A percentile compares a stretch with the other conserved stretches of the same genome.
Conservation (phyloP, 1,140 invertebrate genomes). For the Diuraphis noxia region DNA sequence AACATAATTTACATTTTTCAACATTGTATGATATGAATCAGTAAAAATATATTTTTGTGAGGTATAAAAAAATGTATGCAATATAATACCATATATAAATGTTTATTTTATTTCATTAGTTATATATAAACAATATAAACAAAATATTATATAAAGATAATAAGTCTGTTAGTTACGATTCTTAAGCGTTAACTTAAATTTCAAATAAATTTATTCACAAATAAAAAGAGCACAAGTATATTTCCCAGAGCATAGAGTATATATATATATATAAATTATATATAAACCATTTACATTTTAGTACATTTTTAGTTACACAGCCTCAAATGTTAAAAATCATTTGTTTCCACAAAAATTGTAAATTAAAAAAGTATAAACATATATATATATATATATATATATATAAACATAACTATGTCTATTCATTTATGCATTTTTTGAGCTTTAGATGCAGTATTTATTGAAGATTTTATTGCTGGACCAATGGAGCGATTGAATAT, state of each 20-base stretch:
- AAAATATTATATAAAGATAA: conserved; percentile 2
- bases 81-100: not conserved
- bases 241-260: not conserved
- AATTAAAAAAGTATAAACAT: not conserved
- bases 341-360: conserved; percentile 1
- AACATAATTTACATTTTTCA: not conserved
- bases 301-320: conserved; percentile 36
- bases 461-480: conserved; percentile 29
- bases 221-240: conserved; percentile 15
- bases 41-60: not conserved
- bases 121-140: not conserved
- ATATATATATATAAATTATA: not conserved
- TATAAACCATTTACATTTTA: not conserved
- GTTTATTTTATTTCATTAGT: not conserved
- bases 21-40: not conserved
- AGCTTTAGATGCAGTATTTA: not conserved
- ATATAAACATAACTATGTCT: not conserved
- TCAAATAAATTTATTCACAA: not conserved
- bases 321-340: conserved; percentile 29
- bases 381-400: not conserved
- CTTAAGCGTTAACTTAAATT: not conserved
- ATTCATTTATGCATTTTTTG: conserved; percentile 37
- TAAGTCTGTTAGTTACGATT: conserved; percentile 15
- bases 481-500: conserved; percentile 48
- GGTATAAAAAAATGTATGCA: not conserved